Evolutionary conservation across 2,113 vertebrate species (phyloP), one percentile per base, ranked within the genome.

Genomic region (Neotragus pygmaeus): DNA sequence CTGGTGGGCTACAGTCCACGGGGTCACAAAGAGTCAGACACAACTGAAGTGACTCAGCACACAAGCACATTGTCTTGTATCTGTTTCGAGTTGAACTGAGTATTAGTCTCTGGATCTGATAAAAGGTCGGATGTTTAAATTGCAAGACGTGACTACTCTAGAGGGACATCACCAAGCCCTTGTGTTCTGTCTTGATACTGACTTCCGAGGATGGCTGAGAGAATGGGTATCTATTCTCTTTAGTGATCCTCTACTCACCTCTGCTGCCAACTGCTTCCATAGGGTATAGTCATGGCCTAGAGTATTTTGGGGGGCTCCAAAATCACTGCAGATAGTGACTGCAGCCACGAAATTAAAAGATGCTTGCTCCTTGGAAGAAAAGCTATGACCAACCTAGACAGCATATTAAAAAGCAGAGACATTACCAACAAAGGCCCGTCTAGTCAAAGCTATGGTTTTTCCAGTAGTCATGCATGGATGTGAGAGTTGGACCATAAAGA

Each of bases 261-360:
- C 11, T 2, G 3, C 14, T 0, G 0, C n/a, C 55, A 75, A 23
- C 6, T 43, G 23, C 70, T 43, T 43, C 47, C 45, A 33, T 4
- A 21, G 75, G 62, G 17, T 75, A 33, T 30, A 47, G 57, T 64
- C 9, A 1, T 14, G 75, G 36, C 39, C 53, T 33, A 27, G 11
- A 3, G 19, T 12, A 70, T 70, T 70, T 39, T 6, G n/a, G 66
- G n/a, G n/a, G 19, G 66, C n/a, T 70, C n/a, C 66, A 36, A 70
- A 70, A 23, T 70, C 19, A 70, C 66, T 70, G n/a, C 19, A 70
- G 66, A 70, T 70, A 19, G 66, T 70, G 66, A 23, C 10, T 39
- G 10, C 10, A 70, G n/a, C 19, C 66, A 70, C 39, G n/a, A 70
- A 70, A 70, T 39, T 70, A 23, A 70, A 70, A 70, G n/a, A 39